These are phyloP conservation scores for Thinocorus orbignyianus DNA, from an alignment of 2,113 vertebrate species.

Conservation along the genomic window DNA sequence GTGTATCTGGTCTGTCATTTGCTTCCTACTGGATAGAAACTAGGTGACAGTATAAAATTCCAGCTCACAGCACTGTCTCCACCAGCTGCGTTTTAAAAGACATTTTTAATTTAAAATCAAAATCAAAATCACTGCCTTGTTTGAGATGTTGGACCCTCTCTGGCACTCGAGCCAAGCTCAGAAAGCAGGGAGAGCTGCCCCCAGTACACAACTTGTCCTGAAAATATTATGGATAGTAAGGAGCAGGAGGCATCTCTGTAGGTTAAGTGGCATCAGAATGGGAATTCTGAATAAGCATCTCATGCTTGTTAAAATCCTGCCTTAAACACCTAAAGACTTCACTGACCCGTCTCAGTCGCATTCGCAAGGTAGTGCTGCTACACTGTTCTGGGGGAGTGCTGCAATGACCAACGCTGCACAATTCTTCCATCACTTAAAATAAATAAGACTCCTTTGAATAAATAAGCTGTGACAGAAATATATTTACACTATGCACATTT, in stretches of 20 bases:
- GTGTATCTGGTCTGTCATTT: background rate
- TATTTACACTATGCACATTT: slow-evolving; percentile 38
- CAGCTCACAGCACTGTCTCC: background rate
- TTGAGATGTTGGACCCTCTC: background rate
- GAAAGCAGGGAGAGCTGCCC: background rate
- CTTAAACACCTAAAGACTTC: background rate
- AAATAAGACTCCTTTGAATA: slow-evolving; percentile 30
- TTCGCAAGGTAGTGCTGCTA: background rate
- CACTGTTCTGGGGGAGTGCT: background rate
- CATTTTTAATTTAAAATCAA: background rate
- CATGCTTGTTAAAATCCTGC: background rate
- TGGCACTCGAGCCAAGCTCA: background rate
- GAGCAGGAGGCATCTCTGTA: background rate
- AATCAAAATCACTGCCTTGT: background rate
- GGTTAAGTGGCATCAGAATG: background rate
- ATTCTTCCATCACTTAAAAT: background rate
- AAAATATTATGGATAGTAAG: background rate
- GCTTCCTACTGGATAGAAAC: background rate
- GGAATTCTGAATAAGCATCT: background rate
- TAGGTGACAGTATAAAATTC: background rate
- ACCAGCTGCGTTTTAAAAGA: background rate
- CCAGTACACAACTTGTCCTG: background rate
- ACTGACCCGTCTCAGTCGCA: background rate
- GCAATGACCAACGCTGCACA: background rate
- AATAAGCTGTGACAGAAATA: slow-evolving; percentile 17